Percentiles rank a stretch among this genome's conserved stretches.
These are phyloP conservation scores for Emys orbicularis DNA, from an alignment of 2,797 vertebrate species.

Conservation along the genomic window DNA sequence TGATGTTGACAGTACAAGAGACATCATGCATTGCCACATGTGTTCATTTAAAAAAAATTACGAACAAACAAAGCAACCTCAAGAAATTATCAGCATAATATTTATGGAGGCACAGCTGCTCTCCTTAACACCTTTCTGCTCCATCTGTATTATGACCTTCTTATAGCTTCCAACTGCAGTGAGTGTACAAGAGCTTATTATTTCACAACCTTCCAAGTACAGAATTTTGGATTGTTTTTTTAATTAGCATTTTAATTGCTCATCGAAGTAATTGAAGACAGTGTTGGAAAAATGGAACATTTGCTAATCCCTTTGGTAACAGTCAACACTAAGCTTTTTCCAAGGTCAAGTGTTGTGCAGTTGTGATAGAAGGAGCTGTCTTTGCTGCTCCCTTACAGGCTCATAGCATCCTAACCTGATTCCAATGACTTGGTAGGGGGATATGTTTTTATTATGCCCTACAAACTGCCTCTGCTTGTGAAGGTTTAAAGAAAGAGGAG, in stretches of 20 bases:
- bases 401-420: background rate
- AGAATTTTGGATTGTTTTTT: constrained; percentile 80
- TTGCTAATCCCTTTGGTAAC: constrained; percentile 80
- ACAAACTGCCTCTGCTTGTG: background rate
- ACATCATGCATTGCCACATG: background rate
- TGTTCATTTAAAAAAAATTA: background rate
- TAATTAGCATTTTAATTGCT: constrained; percentile 87
- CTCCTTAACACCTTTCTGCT: background rate
- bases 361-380: constrained; percentile 9
- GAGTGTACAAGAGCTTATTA: constrained; percentile 66
- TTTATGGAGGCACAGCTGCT: background rate
- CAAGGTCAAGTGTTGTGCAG: constrained; percentile 67
- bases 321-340: constrained; percentile 61
- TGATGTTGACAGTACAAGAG: background rate
- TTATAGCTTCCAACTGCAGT: constrained; percentile 57
- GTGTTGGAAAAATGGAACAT: constrained; percentile 71
- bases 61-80: background rate
- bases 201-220: constrained; percentile 78
- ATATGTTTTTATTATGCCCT: background rate
- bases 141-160: constrained; percentile 58
- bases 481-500: background rate
- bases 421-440: background rate
- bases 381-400: background rate
- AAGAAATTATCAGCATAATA: background rate
- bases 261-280: constrained; percentile 81